Evolutionary conservation across 2,888 invertebrate species (phyloP), one percentile per base, ranked within the genome.

Genomic region (Agrilus cyanescens): DNA sequence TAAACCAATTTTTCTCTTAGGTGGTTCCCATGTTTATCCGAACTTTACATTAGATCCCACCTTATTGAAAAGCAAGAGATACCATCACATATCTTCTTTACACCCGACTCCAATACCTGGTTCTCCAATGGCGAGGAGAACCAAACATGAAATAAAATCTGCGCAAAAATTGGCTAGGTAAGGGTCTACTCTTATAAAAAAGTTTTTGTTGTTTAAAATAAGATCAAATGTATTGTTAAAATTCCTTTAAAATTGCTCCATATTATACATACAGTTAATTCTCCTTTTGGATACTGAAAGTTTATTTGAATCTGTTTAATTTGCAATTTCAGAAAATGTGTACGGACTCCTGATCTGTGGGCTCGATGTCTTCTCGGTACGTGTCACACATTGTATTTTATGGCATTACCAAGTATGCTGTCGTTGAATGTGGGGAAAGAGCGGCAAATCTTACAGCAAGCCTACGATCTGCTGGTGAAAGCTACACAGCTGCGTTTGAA

Each of bases 361-460:
- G 89, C 93, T 4, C 85, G 86, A 65, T 93, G 87, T 64, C 68
- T 91, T 14, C 74, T 90, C 6, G 85, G 86, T 31, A 85, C 90
- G 2, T 90, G 89, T 59, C 89, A 88, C 61, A 90, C 96, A 31
- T 73, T 99, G 18, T 97, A 98, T 82, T 98, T 97, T 67, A 80
- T 97, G 57, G 85, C 94, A 55, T 72, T 99, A 51, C 97, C 98
- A 15, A 88, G 95, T 67, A 85, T 81, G 70, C 76, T 80, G 57
- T 75, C 71, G 59, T 70, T 77, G 61, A 76, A 73, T 53, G 72
- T 78, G 2, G 85, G 85, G 47, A 84, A 82, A 59, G 82, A 85
- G 53, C 82, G 85, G 51, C 80, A 84, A 2, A 75, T 79, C 1
- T 65, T 95, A 37, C 76, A 85, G 38, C 72, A 78, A 44, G 93